These are phyloP conservation scores for Heteropelma amictum DNA, from an alignment of 2,888 invertebrate species.

Conservation along the genomic window DNA sequence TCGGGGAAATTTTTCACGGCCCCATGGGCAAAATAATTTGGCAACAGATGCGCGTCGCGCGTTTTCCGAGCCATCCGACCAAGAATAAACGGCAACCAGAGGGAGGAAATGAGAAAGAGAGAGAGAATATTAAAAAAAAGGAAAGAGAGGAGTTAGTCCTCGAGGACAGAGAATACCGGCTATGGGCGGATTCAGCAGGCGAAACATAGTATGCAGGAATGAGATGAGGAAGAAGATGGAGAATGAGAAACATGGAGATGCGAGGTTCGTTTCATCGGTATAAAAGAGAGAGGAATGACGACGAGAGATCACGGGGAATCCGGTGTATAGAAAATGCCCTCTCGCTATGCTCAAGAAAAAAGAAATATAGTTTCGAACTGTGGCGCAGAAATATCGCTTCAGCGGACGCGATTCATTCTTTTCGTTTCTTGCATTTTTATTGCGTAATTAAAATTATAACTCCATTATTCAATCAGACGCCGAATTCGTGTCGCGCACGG, in stretches of 20 bases:
- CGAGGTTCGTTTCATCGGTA: no score
- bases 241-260: constrained; percentile 51
- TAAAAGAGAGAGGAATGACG: constrained; percentile 2
- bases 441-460: constrained; percentile 3
- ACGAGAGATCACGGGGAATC: constrained; percentile 3
- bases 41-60: constrained; percentile 76
- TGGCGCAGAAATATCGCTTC: constrained; percentile 26
- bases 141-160: constrained; percentile 4
- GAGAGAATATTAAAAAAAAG: not conserved
- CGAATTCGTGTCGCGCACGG: not conserved
- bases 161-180: constrained; percentile 49
- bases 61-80: constrained; percentile 75
- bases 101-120: constrained; percentile 5
- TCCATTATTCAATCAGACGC: not conserved
- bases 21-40: constrained; percentile 77
- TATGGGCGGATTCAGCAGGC: constrained; percentile 35
- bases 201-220: constrained; percentile 35
- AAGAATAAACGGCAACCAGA: constrained; percentile 71
- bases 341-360: constrained; percentile 18
- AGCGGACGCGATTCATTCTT: not conserved
- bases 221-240: constrained; percentile 51
- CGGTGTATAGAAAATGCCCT: not conserved
- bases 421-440: constrained; percentile 12
- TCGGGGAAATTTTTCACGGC: constrained; percentile 75
- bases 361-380: constrained; percentile 38